Base-by-base conservation (phyloP, 2,888 invertebrate species). In the Eulithis testata region DNA sequence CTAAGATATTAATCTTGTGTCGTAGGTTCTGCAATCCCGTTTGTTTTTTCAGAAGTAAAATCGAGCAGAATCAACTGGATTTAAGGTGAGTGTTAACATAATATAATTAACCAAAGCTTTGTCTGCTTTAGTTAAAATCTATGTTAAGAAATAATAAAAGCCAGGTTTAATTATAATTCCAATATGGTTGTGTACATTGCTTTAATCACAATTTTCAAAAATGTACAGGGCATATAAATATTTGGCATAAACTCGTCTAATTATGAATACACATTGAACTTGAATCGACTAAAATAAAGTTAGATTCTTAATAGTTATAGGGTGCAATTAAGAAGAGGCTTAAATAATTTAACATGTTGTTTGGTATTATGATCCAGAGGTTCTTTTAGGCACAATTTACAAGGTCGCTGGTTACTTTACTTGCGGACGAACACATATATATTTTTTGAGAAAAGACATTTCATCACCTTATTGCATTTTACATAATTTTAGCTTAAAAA, bases 341-440 rank as follows among this genome's bases (percentile, higher is more conserved):
- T 82, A 80, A 81, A 82, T 78, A 80, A 78, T 82, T 83, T 81
- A 79, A 82, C 79, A 79, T 80, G 79, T 84, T 76, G 77, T 80
- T 83, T 82, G 82, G 77, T 80, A 83, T 81, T 80, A 68, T 73
- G 71, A 80, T 80, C 74, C 75, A 83, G 91, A 91, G 91, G 91
- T 91, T 91, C 90, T 90, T 90, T 90, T 89, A 88, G 85, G 90
- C 91, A 90, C 83, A 84, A 79, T 63, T 59, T 65, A 75, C 69
- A 78, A 84, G 78, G 85, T 84, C 80, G 76, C 80, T 82, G 82
- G 85, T 83, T 84, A 78, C 79, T 43, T 47, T 2, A 21, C 12
- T 9, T 11, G 47, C 49, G 55, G 36, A 70, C 72, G 71, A 71
- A 73, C 78, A 76, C 73, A 73, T 76, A 8, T 71, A n/a, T n/a